Evolutionary conservation across 2,888 invertebrate genomes (phyloP).

Genomic region (Tuberolachnus salignus): DNA sequence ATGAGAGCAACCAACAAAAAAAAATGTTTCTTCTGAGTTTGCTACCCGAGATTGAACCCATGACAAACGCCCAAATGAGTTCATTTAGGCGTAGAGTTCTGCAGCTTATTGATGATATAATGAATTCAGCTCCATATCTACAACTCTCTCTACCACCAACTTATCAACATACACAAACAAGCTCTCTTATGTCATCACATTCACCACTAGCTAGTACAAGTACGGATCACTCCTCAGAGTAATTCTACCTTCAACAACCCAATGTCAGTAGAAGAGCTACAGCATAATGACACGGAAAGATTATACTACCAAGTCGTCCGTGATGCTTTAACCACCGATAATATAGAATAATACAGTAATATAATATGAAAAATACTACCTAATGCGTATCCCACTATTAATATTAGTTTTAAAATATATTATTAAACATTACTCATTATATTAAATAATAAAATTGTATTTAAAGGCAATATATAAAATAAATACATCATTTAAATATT

Average conservation of each 20-base stretch:
- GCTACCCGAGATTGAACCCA: constrained; percentile 5
- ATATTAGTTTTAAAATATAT: constrained; percentile 22
- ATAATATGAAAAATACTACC: constrained; percentile 24
- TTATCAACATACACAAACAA: constrained; percentile 9
- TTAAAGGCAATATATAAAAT: constrained; percentile 24
- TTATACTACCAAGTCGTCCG: constrained; percentile 22
- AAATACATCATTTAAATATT: constrained; percentile 25
- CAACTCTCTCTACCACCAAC: constrained; percentile 14
- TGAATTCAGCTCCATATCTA: too few species aligned
- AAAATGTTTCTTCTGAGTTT: constrained; percentile 10
- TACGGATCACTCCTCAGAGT: constrained; percentile 23
- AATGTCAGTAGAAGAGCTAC: constrained; percentile 23
- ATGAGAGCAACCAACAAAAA: neutral
- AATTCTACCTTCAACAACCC: constrained; percentile 25
- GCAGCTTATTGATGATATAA: constrained; percentile 13
- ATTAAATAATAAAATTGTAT: constrained; percentile 32
- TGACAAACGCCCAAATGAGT: neutral
- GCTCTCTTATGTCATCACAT: constrained; percentile 23
- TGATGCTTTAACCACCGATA: constrained; percentile 25
- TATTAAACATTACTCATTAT: constrained; percentile 17
- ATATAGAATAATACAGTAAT: too few species aligned
- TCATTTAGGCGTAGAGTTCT: neutral
- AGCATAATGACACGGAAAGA: constrained; percentile 23
- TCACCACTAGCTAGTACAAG: constrained; percentile 22
- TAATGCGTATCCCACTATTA: constrained; percentile 9